Percentiles rank a stretch among this genome's conserved stretches.
Evolutionary conservation across 1,140 invertebrate genomes (phyloP).

Genomic region (Drosophila elegans): DNA sequence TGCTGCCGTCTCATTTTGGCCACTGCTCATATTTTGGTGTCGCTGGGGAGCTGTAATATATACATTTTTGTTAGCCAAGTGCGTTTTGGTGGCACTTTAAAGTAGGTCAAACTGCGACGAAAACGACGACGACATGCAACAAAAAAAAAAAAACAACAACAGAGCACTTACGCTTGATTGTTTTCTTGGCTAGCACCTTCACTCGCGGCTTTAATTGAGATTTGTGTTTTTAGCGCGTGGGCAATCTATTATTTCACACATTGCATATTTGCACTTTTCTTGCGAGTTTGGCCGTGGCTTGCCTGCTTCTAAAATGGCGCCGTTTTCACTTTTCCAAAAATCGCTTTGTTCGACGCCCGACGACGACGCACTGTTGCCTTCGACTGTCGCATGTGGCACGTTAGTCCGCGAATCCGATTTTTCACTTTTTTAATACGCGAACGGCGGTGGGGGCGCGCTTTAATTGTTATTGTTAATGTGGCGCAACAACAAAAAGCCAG

Average conservation of each 20-base stretch:
- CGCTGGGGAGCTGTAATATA: constrained; percentile 49
- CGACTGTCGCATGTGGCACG: constrained; percentile 25
- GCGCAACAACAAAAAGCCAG: constrained; percentile 58
- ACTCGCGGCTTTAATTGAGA: constrained; percentile 30
- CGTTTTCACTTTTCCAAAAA: constrained; percentile 76
- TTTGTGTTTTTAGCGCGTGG: constrained; percentile 1
- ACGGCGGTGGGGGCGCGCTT: constrained; percentile 10
- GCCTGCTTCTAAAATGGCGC: constrained; percentile 84
- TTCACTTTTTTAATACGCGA: constrained; percentile 24
- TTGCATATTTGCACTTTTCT: constrained; percentile 69
- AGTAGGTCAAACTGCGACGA: constrained; percentile 65
- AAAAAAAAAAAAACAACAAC: constrained; percentile 25
- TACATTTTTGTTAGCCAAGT: constrained; percentile 19
- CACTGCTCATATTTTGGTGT: constrained; percentile 82
- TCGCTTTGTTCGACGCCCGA: constrained; percentile 72
- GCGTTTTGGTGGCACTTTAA: constrained; percentile 36
- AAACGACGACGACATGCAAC: constrained; percentile 33
- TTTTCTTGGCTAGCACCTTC: constrained; percentile 47
- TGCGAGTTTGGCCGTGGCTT: constrained; percentile 62
- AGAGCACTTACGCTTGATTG: constrained; percentile 64
- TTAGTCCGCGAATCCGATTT: constrained; percentile 6
- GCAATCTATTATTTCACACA: constrained; percentile 41
- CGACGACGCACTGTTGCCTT: constrained; percentile 51
- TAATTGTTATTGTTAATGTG: constrained; percentile 49
- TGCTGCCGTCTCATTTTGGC: constrained; percentile 82